Conservation (phyloP, 1,140 invertebrate genomes). For the Drosophila kurseongensis region DNA sequence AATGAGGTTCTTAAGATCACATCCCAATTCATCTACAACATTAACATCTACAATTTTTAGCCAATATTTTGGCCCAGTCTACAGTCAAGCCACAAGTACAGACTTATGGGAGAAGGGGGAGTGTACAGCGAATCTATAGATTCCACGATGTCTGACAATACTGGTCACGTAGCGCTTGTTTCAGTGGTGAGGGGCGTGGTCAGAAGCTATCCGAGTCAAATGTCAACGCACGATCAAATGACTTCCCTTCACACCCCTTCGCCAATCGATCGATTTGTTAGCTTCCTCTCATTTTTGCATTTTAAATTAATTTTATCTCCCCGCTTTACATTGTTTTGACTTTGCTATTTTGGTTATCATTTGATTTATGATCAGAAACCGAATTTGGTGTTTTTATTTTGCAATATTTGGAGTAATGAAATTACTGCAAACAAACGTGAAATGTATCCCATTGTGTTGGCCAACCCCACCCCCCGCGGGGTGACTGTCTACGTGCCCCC, state of each 20-base stretch:
- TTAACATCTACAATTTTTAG: background rate
- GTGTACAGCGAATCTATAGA: constrained; percentile 15
- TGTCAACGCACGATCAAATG: constrained; percentile 51
- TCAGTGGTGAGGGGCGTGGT: constrained; percentile 29
- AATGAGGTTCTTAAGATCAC: too few species aligned
- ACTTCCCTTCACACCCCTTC: background rate
- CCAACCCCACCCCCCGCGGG: background rate
- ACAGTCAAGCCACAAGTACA: background rate
- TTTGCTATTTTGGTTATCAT: constrained; percentile 29
- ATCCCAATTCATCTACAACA: too few species aligned
- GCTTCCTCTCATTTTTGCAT: constrained; percentile 7
- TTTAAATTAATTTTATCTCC: background rate
- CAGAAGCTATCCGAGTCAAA: constrained; percentile 45
- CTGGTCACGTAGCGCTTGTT: constrained; percentile 40
- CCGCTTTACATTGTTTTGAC: constrained; percentile 23
- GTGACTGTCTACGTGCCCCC: constrained; percentile 14
- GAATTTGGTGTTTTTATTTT: constrained; percentile 28
- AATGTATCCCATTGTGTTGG: constrained; percentile 48
- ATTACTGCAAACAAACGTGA: constrained; percentile 46
- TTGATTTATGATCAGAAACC: constrained; percentile 38
- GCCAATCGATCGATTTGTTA: constrained; percentile 6
- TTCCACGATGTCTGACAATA: constrained; percentile 38
- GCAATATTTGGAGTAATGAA: constrained; percentile 41
- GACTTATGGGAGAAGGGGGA: background rate
- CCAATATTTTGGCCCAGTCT: background rate